Base-by-base conservation (phyloP, 2,888 invertebrate genomes). In the Caenorhabditis zanzibari region DNA sequence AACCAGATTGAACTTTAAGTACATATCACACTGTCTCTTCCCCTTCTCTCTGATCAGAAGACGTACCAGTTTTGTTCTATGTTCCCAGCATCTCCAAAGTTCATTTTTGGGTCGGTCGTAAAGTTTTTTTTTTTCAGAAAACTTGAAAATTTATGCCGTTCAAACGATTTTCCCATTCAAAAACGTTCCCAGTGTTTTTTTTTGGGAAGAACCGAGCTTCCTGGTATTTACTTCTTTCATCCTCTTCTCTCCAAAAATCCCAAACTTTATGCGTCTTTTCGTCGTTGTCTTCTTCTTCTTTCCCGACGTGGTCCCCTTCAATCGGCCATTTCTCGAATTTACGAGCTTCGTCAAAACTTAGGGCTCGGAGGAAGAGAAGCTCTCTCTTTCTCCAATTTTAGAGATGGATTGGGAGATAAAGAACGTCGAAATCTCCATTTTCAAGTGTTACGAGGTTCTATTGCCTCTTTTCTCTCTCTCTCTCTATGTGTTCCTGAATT, bases 301-400 rank as follows among this genome's bases (percentile, higher is more conserved):
- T 58, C 16, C 71, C 58, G 7, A 6, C 64, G 41, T 68, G 38
- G 59, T 66, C 66, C 38, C 44, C 38, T 38, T 52, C 63, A 24
- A 49, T 61, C 56, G 63, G 64, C 54, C 69, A 41, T 69, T 69
- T 69, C 69, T 69, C 76, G 54, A 77, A 77, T 77, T 77, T 77
- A 77, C 76, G 68, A 77, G 76, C 76, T 69, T 77, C 76, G 76
- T 77, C 76, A 77, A 77, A 77, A 77, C 61, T 68, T 56, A 64
- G 64, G 26, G 22, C 26, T 26, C 28, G 24, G 28, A 66, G 49
- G 26, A 49, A 76, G 56, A 71, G 22, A 26, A 58, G 52, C 35
- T 54, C 26, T 24, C 38, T 41, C 4, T 22, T 14, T 47, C 44
- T 61, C 58, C 38, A 69, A 44, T 59, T 66, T 64, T 41, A 32